Percentiles rank a stretch among this genome's conserved stretches.
These are phyloP conservation scores for Alca torda DNA, from an alignment of 2,797 vertebrate species.

Conservation along the genomic window DNA sequence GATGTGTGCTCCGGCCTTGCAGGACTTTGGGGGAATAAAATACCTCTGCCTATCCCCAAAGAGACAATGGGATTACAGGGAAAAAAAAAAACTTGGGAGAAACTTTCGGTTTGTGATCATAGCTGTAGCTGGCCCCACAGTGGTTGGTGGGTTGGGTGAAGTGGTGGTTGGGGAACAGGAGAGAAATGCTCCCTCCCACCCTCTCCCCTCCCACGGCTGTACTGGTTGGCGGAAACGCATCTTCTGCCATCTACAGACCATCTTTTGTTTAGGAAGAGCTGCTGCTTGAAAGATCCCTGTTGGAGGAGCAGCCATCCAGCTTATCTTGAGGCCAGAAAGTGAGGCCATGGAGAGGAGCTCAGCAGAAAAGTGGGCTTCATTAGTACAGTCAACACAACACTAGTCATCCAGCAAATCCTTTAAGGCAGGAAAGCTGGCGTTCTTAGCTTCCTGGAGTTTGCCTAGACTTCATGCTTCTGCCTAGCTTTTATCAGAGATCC, in stretches of 20 bases:
- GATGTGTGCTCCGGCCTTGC: neutral
- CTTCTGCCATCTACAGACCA: slow-evolving; percentile 13
- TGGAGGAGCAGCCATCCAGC: neutral
- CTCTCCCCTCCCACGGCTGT: neutral
- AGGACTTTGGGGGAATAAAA: neutral
- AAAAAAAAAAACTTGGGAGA: neutral
- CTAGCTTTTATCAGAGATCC: neutral
- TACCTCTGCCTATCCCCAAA: neutral
- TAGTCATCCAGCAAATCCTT: neutral
- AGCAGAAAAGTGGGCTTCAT: neutral
- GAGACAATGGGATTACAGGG: neutral
- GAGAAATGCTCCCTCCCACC: neutral
- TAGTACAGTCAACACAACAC: neutral
- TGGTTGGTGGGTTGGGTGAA: too few relatives aligned
- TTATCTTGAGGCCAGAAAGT: neutral
- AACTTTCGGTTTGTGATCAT: neutral
- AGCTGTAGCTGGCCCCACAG: neutral
- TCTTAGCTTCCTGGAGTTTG: neutral
- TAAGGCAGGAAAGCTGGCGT: neutral
- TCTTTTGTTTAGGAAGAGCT: neutral
- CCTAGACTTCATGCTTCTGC: neutral
- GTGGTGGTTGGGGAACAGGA: neutral
- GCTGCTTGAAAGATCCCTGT: neutral
- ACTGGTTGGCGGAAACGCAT: rapidly evolving
- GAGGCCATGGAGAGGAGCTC: neutral